Evolutionary conservation across 2,888 invertebrate species (phyloP).

Genomic region (Catocala sponsa): DNA sequence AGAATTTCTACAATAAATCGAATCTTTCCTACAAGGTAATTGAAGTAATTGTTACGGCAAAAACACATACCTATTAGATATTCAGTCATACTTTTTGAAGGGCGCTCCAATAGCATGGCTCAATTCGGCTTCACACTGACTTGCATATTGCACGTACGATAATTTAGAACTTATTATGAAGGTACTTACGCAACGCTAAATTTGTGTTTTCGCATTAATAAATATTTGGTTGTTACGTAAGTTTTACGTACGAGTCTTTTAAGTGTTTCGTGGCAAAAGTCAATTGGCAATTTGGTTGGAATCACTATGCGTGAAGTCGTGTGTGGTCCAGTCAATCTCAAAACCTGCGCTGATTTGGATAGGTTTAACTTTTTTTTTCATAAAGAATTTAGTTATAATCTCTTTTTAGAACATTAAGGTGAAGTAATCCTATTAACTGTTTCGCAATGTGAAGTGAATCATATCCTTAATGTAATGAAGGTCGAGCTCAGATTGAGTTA

Average conservation of each 20-base stretch:
- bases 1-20: no score
- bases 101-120: neutral
- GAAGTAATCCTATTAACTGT: constrained; percentile 47
- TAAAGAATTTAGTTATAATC: constrained; percentile 13
- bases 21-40: no score
- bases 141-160: constrained; percentile 38
- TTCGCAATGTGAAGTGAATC: constrained; percentile 53
- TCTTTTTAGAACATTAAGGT: constrained; percentile 28
- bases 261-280: constrained; percentile 57
- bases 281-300: constrained; percentile 54
- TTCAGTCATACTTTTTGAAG: no score
- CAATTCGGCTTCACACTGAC: constrained; percentile 12
- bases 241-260: constrained; percentile 46
- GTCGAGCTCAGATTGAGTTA: constrained; percentile 56
- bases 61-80: no score
- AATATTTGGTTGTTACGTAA: constrained; percentile 60
- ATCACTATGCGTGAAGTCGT: constrained; percentile 43
- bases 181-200: constrained; percentile 51
- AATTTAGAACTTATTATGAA: constrained; percentile 29
- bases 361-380: constrained; percentile 21
- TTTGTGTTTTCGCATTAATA: constrained; percentile 57
- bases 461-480: constrained; percentile 65
- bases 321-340: constrained; percentile 44
- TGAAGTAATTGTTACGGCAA: no score
- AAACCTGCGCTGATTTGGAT: constrained; percentile 38